Percentiles rank a stretch among this genome's conserved stretches.
Evolutionary conservation across 2,888 invertebrate genomes (phyloP).

Genomic region (Bursaphelenchus okinawaensis): DNA sequence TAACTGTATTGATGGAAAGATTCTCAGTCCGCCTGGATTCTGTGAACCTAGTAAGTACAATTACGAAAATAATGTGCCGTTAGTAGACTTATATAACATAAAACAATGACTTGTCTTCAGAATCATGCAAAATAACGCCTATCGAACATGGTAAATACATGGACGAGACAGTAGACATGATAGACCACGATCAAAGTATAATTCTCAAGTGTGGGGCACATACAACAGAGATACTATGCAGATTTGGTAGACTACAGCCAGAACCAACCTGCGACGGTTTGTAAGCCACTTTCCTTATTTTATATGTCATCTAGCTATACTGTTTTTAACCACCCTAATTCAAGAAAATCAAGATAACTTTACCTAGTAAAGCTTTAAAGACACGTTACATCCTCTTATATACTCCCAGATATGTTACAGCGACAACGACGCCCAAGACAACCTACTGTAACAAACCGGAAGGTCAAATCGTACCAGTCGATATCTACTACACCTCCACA

Average conservation of each 20-base stretch:
- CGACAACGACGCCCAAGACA: background rate
- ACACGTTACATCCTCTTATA: too few relatives aligned
- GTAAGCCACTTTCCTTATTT: background rate
- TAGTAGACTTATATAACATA: background rate
- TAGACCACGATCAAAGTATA: constrained; percentile 13
- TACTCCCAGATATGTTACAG: background rate
- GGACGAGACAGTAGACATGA: background rate
- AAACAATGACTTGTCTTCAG: background rate
- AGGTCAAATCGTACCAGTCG: constrained; percentile 35
- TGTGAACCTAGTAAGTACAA: constrained; percentile 43
- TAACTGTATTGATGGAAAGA: constrained; percentile 40
- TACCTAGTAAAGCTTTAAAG: too few relatives aligned
- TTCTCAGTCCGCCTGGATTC: constrained; percentile 35
- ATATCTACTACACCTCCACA: constrained; percentile 32
- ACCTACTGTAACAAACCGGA: constrained; percentile 37
- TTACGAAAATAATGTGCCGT: background rate
- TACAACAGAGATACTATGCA: constrained; percentile 18
- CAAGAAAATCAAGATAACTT: too few relatives aligned
- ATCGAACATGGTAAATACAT: constrained; percentile 12
- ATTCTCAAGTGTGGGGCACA: constrained; percentile 18
- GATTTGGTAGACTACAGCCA: constrained; percentile 27
- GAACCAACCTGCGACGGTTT: constrained; percentile 13
- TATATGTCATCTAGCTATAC: too few relatives aligned
- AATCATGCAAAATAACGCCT: constrained; percentile 3
- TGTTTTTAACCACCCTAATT: too few relatives aligned